Evolutionary conservation across 1,140 invertebrate genomes (phyloP), one percentile per base, ranked within the genome.

Genomic region (Drosophila triauraria): DNA sequence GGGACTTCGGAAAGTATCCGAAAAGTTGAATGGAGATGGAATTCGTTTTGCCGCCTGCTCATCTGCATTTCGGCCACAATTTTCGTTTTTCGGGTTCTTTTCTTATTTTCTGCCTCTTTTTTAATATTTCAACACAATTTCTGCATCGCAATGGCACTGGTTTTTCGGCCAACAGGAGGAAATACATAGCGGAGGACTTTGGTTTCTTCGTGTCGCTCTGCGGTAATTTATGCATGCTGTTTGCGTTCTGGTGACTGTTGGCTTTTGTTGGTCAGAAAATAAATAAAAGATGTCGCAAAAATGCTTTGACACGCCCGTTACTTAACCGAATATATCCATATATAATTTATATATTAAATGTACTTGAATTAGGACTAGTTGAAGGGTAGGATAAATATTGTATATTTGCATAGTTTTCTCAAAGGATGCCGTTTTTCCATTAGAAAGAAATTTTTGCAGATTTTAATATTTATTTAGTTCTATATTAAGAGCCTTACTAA

Each of bases 121-220:
- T 86, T 83, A 86, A 86, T 86, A 86, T 86, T 86, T 86, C 84
- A 86, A 83, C 83, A 86, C 84, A 87, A 82, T 86, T 81, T 76
- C 61, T 63, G 75, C 83, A 86, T 82, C 75, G 82, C 82, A 76
- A 64, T 79, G 83, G 71, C 38, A 62, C 63, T 48, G 44, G 42
- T 51, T 8, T 10, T 50, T 63, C 54, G 61, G 50, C 38, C 56
- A 70, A 40, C 67, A 43, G 46, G 38, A 46, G 51, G 23, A 47
- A 38, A 70, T 46, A 50, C 74, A 71, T 46, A 30, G 67, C 63
- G 42, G 38, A 77, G 78, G 75, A 70, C 60, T 56, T 74, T 60
- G 80, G 69, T 82, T 56, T 20, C 64, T 68, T 68, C 67, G 75
- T 77, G 77, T 71, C 75, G 74, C 50, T 71, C 65, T 82, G 80